phyloP scores from a whole-genome alignment of 1,140 invertebrate species.

The Hylyphantes graminicola region DNA sequence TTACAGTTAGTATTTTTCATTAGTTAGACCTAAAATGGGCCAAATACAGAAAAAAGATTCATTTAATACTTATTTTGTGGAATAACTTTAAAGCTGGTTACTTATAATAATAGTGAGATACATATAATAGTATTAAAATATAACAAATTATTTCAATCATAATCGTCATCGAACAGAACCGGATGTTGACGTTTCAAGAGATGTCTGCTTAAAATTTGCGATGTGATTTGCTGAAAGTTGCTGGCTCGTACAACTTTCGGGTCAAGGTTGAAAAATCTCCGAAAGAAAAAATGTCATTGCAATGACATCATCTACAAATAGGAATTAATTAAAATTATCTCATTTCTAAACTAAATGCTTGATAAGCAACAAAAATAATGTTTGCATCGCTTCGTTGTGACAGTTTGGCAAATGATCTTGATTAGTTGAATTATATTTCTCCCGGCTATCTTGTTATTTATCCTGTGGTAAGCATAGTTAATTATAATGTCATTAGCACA shows the following conservation, averaged over 20 bases:
- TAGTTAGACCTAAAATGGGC: background rate
- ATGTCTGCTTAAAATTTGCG: conserved; percentile 29
- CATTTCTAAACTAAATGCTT: background rate
- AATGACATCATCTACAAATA: background rate
- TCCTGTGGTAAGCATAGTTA: background rate
- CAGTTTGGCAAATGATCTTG: background rate
- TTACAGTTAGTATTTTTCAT: background rate
- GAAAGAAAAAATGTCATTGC: conserved; percentile 2
- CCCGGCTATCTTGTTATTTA: background rate
- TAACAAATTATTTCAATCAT: too few relatives aligned
- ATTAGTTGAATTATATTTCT: background rate
- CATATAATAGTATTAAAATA: too few relatives aligned
- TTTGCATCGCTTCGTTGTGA: background rate
- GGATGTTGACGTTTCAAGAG: conserved; percentile 44
- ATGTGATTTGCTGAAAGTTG: conserved; percentile 1
- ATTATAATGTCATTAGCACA: background rate
- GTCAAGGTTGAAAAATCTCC: conserved; percentile 46
- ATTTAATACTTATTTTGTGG: background rate
- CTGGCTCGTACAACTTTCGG: background rate
- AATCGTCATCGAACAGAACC: conserved; percentile 3
- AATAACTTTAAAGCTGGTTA: background rate
- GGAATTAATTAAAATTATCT: background rate
- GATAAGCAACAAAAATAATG: background rate
- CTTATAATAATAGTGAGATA: too few relatives aligned
- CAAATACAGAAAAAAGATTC: background rate